Conservation (phyloP, 2,113 vertebrate species). For the Casuarius casuarius region DNA sequence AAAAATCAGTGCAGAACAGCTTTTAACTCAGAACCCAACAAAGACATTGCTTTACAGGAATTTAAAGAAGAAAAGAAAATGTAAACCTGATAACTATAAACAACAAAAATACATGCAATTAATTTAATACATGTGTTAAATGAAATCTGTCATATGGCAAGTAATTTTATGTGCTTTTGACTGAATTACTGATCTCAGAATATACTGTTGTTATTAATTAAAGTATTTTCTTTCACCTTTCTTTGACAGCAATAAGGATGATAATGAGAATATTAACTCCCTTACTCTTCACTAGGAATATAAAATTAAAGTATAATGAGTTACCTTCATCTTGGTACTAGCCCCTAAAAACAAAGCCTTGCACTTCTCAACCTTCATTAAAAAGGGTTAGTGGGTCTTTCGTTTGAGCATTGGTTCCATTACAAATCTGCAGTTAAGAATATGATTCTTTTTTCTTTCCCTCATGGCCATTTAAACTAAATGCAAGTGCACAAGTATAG, state of each 20-base stretch:
- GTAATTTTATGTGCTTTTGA: not conserved
- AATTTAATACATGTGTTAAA: not conserved
- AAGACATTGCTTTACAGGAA: not conserved
- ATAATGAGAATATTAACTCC: not conserved
- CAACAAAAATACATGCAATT: not conserved
- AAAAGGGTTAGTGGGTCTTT: not conserved
- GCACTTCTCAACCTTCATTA: not conserved
- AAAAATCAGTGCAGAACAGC: constrained; percentile 27
- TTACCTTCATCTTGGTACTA: not conserved
- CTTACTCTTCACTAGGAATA: not conserved
- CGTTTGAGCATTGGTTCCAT: not conserved
- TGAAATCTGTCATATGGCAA: not conserved
- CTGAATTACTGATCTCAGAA: not conserved
- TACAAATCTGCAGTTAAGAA: not conserved
- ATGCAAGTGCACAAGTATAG: not conserved
- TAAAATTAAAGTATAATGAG: not conserved
- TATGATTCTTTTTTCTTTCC: not conserved
- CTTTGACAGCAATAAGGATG: not conserved
- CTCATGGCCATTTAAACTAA: not conserved
- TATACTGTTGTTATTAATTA: not conserved
- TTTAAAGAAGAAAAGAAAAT: not conserved
- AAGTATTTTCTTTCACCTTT: not conserved
- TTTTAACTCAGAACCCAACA: constrained; percentile 22
- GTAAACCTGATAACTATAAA: not conserved
- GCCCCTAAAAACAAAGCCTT: not conserved